These are phyloP conservation scores for Malacoctenus gilli DNA, from an alignment of 2,797 vertebrate genomes.

Conservation along the genomic window DNA sequence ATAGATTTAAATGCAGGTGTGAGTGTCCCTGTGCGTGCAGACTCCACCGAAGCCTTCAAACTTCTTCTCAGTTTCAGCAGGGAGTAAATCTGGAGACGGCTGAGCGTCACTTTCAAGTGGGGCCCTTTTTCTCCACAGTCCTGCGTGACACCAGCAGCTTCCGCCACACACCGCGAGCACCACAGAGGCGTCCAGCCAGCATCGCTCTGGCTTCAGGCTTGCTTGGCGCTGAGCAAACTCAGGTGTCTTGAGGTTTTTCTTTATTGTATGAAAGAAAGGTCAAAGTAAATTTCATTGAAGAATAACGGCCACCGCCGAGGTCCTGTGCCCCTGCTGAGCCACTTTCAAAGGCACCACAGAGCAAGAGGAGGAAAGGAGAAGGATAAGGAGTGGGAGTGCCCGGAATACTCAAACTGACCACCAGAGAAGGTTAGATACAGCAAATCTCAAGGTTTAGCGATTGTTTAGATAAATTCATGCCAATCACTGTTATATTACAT, in stretches of 20 bases:
- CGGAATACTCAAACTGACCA: slow-evolving; percentile 10
- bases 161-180: slow-evolving; percentile 16
- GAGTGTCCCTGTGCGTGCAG: no score
- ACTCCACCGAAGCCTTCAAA: no score
- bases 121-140: no score
- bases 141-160: not conserved
- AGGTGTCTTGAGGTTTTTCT: slow-evolving; percentile 35
- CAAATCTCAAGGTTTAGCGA: slow-evolving; percentile 3
- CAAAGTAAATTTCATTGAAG: slow-evolving; percentile 8
- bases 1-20: no score
- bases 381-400: not conserved
- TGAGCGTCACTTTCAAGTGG: no score
- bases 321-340: slow-evolving; percentile 23
- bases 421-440: slow-evolving; percentile 21
- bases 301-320: slow-evolving; percentile 21
- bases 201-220: slow-evolving; percentile 41
- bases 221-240: slow-evolving; percentile 32
- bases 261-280: slow-evolving; percentile 59
- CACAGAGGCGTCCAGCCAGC: slow-evolving; percentile 30
- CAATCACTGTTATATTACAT: no score
- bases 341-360: slow-evolving; percentile 15
- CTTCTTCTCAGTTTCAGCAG: no score
- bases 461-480: not conserved
- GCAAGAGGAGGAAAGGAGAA: not conserved
- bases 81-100: no score